Percentiles rank a stretch among this genome's conserved stretches.
Conservation (phyloP, 2,888 invertebrate genomes). For the Hemithea aestivaria region DNA sequence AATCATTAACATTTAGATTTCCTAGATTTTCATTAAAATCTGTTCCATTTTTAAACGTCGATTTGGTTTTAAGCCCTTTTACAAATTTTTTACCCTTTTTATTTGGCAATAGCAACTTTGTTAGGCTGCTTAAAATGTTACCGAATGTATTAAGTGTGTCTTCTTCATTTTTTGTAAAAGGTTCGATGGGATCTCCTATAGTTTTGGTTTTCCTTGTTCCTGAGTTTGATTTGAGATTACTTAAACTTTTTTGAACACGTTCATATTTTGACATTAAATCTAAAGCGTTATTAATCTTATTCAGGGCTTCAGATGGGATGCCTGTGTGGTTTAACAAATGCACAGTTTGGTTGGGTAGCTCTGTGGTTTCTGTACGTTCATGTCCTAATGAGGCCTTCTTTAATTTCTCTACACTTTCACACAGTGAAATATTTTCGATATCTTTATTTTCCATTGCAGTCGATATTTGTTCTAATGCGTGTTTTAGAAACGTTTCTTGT, state of each 20-base stretch:
- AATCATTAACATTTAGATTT: conserved; percentile 40
- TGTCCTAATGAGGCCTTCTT: conserved; percentile 20
- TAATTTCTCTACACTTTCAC: conserved; percentile 44
- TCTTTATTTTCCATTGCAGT: conserved; percentile 47
- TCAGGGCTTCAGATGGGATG: conserved; percentile 36
- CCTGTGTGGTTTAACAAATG: neutral
- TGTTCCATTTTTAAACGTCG: conserved; percentile 33
- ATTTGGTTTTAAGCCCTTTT: conserved; percentile 38
- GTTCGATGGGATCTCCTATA: conserved; percentile 2
- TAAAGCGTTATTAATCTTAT: conserved; percentile 53
- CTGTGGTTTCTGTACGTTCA: conserved; percentile 9
- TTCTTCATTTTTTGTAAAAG: conserved; percentile 34
- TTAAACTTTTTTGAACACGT: conserved; percentile 41
- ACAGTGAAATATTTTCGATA: conserved; percentile 49
- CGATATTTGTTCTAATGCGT: conserved; percentile 57
- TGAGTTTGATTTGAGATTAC: conserved; percentile 29
- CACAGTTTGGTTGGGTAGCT: neutral
- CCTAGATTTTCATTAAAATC: conserved; percentile 39
- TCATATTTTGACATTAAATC: conserved; percentile 57
- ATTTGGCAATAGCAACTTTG: conserved; percentile 53
- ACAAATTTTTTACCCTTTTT: conserved; percentile 39
- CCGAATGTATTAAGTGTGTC: conserved; percentile 50
- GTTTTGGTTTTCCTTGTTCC: conserved; percentile 6
- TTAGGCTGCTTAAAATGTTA: conserved; percentile 54
- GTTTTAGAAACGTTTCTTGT: conserved; percentile 61